Evolutionary conservation across 2,797 vertebrate species (phyloP).

Genomic region (Channa striata): DNA sequence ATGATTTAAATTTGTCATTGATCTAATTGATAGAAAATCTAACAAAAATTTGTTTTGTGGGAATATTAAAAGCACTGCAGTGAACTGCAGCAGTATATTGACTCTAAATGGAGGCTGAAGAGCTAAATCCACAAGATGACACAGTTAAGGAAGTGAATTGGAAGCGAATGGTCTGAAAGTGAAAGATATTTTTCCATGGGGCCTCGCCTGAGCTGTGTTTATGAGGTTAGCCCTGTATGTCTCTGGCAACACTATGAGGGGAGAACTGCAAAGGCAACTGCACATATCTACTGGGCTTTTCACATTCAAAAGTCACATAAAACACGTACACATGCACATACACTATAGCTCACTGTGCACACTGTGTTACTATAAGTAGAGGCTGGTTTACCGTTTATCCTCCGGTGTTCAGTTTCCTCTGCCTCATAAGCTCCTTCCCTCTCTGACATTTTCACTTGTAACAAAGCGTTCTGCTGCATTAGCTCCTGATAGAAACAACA

Average conservation of each 20-base stretch:
- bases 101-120: neutral
- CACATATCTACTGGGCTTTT: conserved; percentile 18
- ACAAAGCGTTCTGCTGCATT: conserved; percentile 51
- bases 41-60: neutral
- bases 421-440: conserved; percentile 34
- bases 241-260: conserved; percentile 36
- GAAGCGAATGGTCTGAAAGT: neutral
- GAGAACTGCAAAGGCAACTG: neutral
- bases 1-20: neutral
- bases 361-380: conserved; percentile 6
- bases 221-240: conserved; percentile 28
- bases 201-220: neutral
- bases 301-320: neutral
- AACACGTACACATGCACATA: neutral
- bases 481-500: conserved; percentile 42
- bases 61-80: neutral
- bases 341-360: neutral
- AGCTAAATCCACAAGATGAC: conserved; percentile 21
- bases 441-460: conserved; percentile 51
- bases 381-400: conserved; percentile 18
- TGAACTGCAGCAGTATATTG: neutral
- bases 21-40: conserved; percentile 15
- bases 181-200: conserved; percentile 2
- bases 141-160: conserved; percentile 8
- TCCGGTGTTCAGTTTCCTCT: conserved; percentile 29